Evolutionary conservation across 2,113 vertebrate genomes (phyloP), one percentile per base, ranked within the genome.

Genomic region (Gnathochromis pfefferi): DNA sequence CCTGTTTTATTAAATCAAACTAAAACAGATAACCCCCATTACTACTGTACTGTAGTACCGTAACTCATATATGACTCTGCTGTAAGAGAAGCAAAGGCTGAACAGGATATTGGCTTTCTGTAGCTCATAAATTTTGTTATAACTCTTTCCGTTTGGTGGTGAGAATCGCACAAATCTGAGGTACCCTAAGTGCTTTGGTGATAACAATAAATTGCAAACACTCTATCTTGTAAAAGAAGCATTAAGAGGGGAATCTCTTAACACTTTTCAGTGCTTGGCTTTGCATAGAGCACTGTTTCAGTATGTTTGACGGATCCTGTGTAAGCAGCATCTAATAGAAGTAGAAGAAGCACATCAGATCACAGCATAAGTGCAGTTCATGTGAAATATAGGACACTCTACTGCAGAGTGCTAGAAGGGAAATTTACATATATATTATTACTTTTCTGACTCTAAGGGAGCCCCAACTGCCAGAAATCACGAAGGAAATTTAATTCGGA

Each of bases 1-100:
- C 84, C 49, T 80, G 12, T 17, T 82, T 88, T 84, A 87, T 88
- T 91, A 89, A 94, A 93, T 92, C 85, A 92, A 83, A 86, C 13
- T 75, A 26, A 85, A 85, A 60, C 33, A 81, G 79, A 90, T 63
- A 73, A 40, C 33, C 5, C 6, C 85, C 35, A 83, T 90, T 88
- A 88, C 86, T 23, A 85, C 38, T 19, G 31, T 3, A 17, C 26
- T 28, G 33, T 87, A 19, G 40, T 3, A 10, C 26, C 31, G 33
- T 87, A 92, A 88, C 35, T 88, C 84, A 88, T 38, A 84, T 12
- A 53, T 3, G 17, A 83, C 55, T 33, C 55, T 78, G 4, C 26
- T 21, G 3, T 63, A 78, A 57, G 31, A 58, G 58, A 85, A 85
- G 7, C 26, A 19, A 23, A 33, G 49, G 9, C 26, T 42, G 58